These are phyloP conservation scores for Unio pictorum DNA, from an alignment of 2,888 invertebrate genomes.

Conservation along the genomic window DNA sequence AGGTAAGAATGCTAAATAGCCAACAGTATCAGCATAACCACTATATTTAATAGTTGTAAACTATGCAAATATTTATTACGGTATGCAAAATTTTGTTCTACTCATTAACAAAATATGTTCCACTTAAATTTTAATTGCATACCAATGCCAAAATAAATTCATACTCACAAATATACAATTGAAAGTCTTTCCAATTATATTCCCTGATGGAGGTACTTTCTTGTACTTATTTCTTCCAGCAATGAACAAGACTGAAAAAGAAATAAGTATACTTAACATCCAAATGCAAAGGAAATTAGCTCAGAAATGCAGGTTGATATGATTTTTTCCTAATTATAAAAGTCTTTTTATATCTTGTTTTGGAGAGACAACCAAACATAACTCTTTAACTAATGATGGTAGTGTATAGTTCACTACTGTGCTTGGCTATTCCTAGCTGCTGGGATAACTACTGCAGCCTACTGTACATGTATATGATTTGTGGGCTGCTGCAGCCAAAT, in stretches of 20 bases:
- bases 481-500: too few relatives aligned
- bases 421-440: too few relatives aligned
- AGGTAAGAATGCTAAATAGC: too few relatives aligned
- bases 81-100: too few relatives aligned
- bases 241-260: conserved; percentile 82
- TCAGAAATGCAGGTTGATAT: background rate
- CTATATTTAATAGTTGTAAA: too few relatives aligned
- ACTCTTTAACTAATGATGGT: too few relatives aligned
- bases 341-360: background rate
- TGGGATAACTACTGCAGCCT: too few relatives aligned
- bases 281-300: background rate
- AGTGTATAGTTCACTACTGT: too few relatives aligned
- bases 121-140: background rate
- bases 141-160: background rate
- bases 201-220: conserved; percentile 85
- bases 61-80: too few relatives aligned
- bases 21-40: too few relatives aligned
- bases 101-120: too few relatives aligned
- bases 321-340: background rate
- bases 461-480: too few relatives aligned
- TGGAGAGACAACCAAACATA: background rate
- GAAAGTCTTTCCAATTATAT: conserved; percentile 84
- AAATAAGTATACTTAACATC: conserved; percentile 2
- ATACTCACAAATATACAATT: conserved; percentile 84
- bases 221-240: conserved; percentile 84